Conservation (phyloP, 2,888 invertebrate genomes). For the Mythimna albipuncta region DNA sequence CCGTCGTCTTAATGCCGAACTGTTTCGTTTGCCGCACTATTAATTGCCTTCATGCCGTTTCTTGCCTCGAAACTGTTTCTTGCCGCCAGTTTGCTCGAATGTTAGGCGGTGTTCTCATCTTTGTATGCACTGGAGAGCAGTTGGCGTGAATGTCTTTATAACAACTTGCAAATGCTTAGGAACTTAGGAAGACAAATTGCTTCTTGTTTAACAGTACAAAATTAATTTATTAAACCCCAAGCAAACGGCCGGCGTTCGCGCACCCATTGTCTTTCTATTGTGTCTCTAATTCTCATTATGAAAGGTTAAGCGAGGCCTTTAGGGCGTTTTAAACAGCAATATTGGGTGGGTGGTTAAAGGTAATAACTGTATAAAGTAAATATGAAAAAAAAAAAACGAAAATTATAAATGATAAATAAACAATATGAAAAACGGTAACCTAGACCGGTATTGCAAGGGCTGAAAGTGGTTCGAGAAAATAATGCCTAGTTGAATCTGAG, state of each 20-base stretch:
- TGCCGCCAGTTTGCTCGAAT: conserved; percentile 31
- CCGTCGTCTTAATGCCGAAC: conserved; percentile 38
- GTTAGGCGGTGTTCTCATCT: conserved; percentile 17
- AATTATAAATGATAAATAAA: too few relatives aligned
- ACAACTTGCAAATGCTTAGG: not conserved
- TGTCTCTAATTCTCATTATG: too few relatives aligned
- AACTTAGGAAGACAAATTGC: not conserved
- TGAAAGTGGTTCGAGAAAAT: too few relatives aligned
- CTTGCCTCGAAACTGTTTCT: conserved; percentile 23
- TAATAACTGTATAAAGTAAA: too few relatives aligned
- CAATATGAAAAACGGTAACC: too few relatives aligned
- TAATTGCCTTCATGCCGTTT: conserved; percentile 50
- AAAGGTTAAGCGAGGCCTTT: not conserved
- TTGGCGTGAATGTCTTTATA: conserved; percentile 2
- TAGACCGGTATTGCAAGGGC: too few relatives aligned
- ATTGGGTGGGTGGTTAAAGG: too few relatives aligned
- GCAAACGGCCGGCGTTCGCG: too few relatives aligned
- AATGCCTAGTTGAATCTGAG: too few relatives aligned
- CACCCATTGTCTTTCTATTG: too few relatives aligned
- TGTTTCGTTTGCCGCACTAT: conserved; percentile 60
- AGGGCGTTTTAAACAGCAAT: not conserved
- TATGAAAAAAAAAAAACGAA: too few relatives aligned
- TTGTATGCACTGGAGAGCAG: conserved; percentile 10
- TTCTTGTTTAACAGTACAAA: not conserved
- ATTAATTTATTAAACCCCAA: not conserved